These are phyloP conservation scores for Aplidium turbinatum DNA, from an alignment of 23 tunicate genomes.

Conservation along the genomic window DNA sequence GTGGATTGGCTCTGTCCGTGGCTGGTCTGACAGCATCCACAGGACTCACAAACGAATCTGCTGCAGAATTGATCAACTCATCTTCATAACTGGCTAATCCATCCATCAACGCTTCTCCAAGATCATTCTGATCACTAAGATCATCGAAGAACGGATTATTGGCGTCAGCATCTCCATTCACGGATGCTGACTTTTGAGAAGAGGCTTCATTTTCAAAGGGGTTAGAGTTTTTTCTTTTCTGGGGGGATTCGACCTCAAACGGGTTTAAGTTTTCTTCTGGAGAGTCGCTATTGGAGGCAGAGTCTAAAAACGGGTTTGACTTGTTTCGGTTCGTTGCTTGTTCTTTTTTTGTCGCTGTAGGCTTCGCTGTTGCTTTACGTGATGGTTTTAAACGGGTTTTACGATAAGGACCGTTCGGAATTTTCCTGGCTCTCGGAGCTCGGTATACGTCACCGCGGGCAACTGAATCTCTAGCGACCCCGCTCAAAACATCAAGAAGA, in stretches of 20 bases:
- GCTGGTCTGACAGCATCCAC: background rate
- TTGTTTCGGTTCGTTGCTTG: background rate
- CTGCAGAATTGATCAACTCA: conserved; percentile 57
- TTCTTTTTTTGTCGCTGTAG: background rate
- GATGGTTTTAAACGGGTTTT: conserved; percentile 12
- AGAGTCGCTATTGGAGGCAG: conserved; percentile 29
- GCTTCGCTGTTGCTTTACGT: background rate
- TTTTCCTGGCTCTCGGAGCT: background rate
- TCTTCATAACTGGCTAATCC: conserved; percentile 72
- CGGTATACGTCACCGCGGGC: conserved; percentile 30
- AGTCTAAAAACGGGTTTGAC: conserved; percentile 38
- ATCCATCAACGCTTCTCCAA: conserved; percentile 43
- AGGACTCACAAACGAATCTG: conserved; percentile 40
- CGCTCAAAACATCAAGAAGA: conserved; percentile 40
- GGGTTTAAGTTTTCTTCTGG: conserved; percentile 30
- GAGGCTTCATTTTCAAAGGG: conserved; percentile 5
- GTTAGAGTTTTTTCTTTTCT: conserved; percentile 10
- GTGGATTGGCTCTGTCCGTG: too few species aligned
- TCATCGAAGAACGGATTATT: conserved; percentile 36
- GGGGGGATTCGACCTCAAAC: conserved; percentile 27
- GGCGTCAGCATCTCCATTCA: background rate
- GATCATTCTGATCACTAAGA: conserved; percentile 15
- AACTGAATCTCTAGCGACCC: conserved; percentile 25
- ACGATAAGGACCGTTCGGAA: background rate
- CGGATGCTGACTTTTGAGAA: background rate